A percentile compares a stretch with the other conserved stretches of the same genome.
phyloP scores from a whole-genome alignment of 2,797 vertebrate species.

The Tapera naevia region DNA sequence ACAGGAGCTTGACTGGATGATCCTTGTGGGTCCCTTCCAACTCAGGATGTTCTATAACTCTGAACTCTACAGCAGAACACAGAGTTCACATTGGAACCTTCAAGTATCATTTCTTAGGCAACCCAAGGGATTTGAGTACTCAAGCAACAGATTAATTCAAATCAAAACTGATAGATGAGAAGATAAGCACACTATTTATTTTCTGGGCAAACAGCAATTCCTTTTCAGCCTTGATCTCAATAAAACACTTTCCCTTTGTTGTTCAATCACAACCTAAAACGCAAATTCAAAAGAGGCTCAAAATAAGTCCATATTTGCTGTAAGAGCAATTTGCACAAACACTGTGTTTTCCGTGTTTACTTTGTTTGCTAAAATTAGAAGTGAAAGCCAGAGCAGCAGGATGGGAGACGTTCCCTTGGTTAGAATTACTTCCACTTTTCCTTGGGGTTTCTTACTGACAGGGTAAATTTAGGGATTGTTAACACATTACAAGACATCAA shows the following conservation, averaged over 20 bases:
- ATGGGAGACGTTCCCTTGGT: conserved; percentile 39
- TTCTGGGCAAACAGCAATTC: background rate
- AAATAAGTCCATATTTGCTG: background rate
- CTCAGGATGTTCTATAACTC: too few relatives aligned
- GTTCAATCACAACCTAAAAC: background rate
- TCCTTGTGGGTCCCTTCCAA: too few relatives aligned
- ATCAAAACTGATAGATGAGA: background rate
- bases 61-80: background rate
- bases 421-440: conserved; percentile 57
- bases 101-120: background rate
- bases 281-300: background rate
- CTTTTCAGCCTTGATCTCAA: background rate
- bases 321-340: conserved; percentile 26
- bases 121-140: background rate
- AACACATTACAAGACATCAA: conserved; percentile 1
- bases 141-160: background rate
- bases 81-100: background rate
- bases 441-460: conserved; percentile 46
- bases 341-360: conserved; percentile 37
- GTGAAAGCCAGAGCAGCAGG: conserved; percentile 67
- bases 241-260: background rate
- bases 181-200: background rate
- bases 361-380: conserved; percentile 56
- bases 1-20: too few relatives aligned
- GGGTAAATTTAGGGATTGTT: conserved; percentile 42